Evolutionary conservation across 2,113 vertebrate genomes (phyloP).

Genomic region (Scortum barcoo): DNA sequence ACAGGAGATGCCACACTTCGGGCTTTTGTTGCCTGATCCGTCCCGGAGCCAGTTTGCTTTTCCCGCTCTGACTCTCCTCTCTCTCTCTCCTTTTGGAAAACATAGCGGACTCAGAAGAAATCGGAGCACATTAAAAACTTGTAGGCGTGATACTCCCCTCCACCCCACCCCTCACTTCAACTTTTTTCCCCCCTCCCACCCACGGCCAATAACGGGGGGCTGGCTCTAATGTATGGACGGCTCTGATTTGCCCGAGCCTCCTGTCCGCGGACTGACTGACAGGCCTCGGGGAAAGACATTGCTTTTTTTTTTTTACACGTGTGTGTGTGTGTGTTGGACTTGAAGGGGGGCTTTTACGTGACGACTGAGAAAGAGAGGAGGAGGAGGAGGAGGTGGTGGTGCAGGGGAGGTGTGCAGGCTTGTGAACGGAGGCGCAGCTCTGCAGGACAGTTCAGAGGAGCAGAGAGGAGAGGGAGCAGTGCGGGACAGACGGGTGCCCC

Average conservation of each 20-base stretch:
- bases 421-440: constrained; percentile 74
- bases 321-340: constrained; percentile 65
- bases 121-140: constrained; percentile 18
- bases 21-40: neutral
- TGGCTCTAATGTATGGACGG: constrained; percentile 23
- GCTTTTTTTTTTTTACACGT: neutral
- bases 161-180: no score
- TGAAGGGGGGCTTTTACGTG: constrained; percentile 79
- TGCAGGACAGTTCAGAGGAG: constrained; percentile 72
- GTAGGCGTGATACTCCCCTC: constrained; percentile 76
- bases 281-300: constrained; percentile 59
- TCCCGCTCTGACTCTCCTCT: constrained; percentile 46
- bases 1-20: neutral
- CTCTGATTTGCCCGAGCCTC: constrained; percentile 74
- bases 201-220: constrained; percentile 76
- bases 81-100: no score
- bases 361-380: no score
- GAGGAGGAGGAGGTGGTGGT: no score
- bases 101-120: constrained; percentile 32
- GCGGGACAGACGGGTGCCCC: constrained; percentile 77
- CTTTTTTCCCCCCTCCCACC: constrained; percentile 68
- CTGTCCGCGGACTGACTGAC: constrained; percentile 78
- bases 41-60: constrained; percentile 36
- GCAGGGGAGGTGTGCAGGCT: no score
- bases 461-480: constrained; percentile 79